Evolutionary conservation across 2,888 invertebrate species (phyloP).

Genomic region (Lordiphosa andalusiaca): DNA sequence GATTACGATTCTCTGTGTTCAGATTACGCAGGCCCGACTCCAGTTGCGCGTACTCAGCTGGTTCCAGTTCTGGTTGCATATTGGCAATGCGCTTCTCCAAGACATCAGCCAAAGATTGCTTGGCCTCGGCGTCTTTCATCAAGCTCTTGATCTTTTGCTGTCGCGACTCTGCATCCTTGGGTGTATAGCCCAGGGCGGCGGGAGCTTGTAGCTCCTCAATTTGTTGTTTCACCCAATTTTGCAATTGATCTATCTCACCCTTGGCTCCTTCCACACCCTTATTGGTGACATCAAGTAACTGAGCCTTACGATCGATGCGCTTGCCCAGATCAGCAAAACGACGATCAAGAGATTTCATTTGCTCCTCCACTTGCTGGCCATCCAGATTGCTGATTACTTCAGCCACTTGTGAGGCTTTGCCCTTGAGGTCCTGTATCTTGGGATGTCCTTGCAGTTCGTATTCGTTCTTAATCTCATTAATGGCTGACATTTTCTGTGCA

Average conservation of each 20-base stretch:
- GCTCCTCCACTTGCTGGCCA: constrained; percentile 94
- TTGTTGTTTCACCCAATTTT: constrained; percentile 90
- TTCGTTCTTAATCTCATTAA: constrained; percentile 87
- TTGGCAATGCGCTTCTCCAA: constrained; percentile 91
- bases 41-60: constrained; percentile 89
- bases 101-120: constrained; percentile 90
- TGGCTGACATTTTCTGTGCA: constrained; percentile 87
- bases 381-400: constrained; percentile 92
- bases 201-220: constrained; percentile 85
- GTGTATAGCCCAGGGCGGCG: constrained; percentile 87
- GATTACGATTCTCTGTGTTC: constrained; percentile 87
- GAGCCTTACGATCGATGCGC: constrained; percentile 90
- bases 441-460: constrained; percentile 88
- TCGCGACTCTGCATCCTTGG: constrained; percentile 87
- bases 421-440: constrained; percentile 86
- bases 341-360: constrained; percentile 91
- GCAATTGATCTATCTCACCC: constrained; percentile 88
- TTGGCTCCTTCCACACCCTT: constrained; percentile 91
- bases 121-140: constrained; percentile 91
- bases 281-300: constrained; percentile 90
- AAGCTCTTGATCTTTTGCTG: constrained; percentile 87
- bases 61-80: constrained; percentile 92
- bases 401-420: constrained; percentile 86
- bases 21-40: constrained; percentile 87
- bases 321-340: constrained; percentile 91